Base-by-base conservation (phyloP, 2,113 vertebrate species). In the Pluvialis apricaria region DNA sequence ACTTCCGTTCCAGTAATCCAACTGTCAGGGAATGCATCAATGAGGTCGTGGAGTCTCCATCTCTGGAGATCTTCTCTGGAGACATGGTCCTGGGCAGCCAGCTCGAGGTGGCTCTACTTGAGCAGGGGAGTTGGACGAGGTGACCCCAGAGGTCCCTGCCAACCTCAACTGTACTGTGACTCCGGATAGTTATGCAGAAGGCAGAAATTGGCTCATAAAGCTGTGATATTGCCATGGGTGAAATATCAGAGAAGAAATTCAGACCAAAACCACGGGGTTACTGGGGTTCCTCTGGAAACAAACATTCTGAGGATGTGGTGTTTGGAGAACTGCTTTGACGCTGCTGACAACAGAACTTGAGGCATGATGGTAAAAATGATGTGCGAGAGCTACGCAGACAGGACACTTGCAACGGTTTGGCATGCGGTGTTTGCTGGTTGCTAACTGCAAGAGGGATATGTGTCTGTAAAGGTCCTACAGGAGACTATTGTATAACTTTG, bases 361-460 rank as follows among this genome's bases (percentile, higher is more conserved):
- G 10, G 66, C 0, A 5, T 19, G n/a, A 24, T 28, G 26, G 36
- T n/a, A 31, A 51, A 61, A 73, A 16, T 2, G 4, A 40, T 42
- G 34, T 5, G 14, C 0, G 7, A 87, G 62, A 52, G 15, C 47
- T 44, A 2, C 0, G 2, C 36, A 9, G 55, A 26, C 11, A 4
- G 32, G 47, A 3, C 34, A 2, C 4, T 11, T 13, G 7, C 38
- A 64, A 3, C 21, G 15, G 14, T 6, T 15, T 5, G 52, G 6
- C 16, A 6, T 5, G 62, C 24, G 14, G 1, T 13, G 38, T 11
- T 51, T 21, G 28, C 24, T n/a, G 47, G 57, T 1, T 34, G 42
- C 5, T n/a, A 9, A 9, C 34, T 26, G 51, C 2, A 5, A 7
- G 85, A 18, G 29, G 47, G 22, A 28, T 11, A 7, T 0, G 0